Evolutionary conservation across 1,140 invertebrate species (phyloP).

Genomic region (Hyposmocoma kahamanoa): DNA sequence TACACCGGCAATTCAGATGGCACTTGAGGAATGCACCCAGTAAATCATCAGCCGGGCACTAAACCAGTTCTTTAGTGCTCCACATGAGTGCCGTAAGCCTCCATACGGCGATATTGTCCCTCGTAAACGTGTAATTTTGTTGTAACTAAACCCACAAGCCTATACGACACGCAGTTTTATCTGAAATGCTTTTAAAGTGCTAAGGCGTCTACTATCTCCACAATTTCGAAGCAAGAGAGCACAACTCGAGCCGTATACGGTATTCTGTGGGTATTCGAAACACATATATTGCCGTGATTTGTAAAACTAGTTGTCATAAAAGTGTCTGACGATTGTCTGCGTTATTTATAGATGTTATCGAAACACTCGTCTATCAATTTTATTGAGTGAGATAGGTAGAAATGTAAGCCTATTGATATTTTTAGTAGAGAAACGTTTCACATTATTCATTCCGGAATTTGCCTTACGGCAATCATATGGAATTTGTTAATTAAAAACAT

Average conservation of each 20-base stretch:
- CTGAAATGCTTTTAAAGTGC: constrained; percentile 62
- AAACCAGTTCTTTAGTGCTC: constrained; percentile 56
- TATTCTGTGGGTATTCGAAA: constrained; percentile 31
- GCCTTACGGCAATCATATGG: too few relatives aligned
- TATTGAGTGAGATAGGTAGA: too few relatives aligned
- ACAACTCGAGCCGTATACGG: background rate
- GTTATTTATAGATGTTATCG: constrained; percentile 44
- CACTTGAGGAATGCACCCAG: constrained; percentile 49
- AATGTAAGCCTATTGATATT: too few relatives aligned
- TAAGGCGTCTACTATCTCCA: constrained; percentile 40
- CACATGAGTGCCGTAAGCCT: constrained; percentile 6
- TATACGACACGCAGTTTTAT: constrained; percentile 48
- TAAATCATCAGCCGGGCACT: constrained; percentile 55
- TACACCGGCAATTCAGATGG: constrained; percentile 24
- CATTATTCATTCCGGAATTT: too few relatives aligned
- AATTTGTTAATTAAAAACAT: too few relatives aligned
- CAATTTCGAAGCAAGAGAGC: too few relatives aligned
- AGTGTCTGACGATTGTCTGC: constrained; percentile 42
- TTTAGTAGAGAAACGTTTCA: too few relatives aligned
- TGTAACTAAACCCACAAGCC: constrained; percentile 49
- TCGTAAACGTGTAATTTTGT: constrained; percentile 66
- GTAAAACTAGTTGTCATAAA: constrained; percentile 55
- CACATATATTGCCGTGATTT: constrained; percentile 53
- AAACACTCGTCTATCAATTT: background rate
- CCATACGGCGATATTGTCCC: constrained; percentile 40